Base-by-base conservation (phyloP, 2,113 vertebrate species). In the Stictonetta naevosa region DNA sequence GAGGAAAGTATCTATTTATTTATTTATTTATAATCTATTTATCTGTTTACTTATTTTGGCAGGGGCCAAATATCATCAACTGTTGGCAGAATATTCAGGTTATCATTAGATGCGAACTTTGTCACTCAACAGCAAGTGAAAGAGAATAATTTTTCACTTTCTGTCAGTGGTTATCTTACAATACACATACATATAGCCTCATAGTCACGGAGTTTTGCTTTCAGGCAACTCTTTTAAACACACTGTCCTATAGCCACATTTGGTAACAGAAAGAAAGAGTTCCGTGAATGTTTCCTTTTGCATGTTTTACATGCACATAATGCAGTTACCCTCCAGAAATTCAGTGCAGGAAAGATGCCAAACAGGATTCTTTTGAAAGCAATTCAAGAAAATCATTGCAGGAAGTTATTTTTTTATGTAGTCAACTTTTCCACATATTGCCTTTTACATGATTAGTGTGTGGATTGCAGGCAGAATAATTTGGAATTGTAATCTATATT, bases 351-450 rank as follows among this genome's bases (percentile, higher is more conserved):
- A 95, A 93, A 94, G 77, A 85, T 63, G 88, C 86, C 83, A 97
- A 96, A 78, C 72, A 89, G 80, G 69, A 88, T 73, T 76, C 66
- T 90, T 95, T 88, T 86, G 93, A 95, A 97, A 95, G 25, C 72
- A 74, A 69, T 78, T 96, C 90, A 90, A 96, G 85, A 94, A 91
- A 92, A 92, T 83, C 68, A 28, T 92, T 95, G 64, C 72, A 92
- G 89, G 89, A 97, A 95, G 91, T 92, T 80, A 60, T 48, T 72
- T 87, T 92, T 93, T 94, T 89, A 87, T 91, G 52, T 62, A 92
- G 83, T 94, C 88, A 85, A 85, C 67, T 96, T 89, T 86, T 93
- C 84, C 50, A 74, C 75, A 38, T 79, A 83, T 33, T 86, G 56
- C 63, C 44, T 38, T 86, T 96, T 89, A 55, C 73, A 71, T 44